Evolutionary conservation across 2,888 invertebrate genomes (phyloP).

Genomic region (Omphaloscelis lunosa): DNA sequence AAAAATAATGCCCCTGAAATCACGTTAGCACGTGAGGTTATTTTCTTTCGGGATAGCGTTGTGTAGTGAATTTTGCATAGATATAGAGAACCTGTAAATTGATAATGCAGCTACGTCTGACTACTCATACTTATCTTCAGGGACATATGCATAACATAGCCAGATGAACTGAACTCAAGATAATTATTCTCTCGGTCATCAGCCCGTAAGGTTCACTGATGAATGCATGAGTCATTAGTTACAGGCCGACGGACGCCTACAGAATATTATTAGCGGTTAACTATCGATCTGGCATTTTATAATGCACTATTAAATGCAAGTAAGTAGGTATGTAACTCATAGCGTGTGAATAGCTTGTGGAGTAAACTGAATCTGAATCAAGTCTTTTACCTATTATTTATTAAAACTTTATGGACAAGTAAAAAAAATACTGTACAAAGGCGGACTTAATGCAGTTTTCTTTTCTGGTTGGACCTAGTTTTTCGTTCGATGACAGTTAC

Average conservation of each 20-base stretch:
- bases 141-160: not conserved
- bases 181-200: conserved; percentile 19
- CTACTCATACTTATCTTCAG: not conserved
- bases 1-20: not conserved
- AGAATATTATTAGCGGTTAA: conserved; percentile 25
- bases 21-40: not conserved
- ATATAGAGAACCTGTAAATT: no score
- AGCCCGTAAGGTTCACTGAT: conserved; percentile 18
- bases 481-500: not conserved
- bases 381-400: no score
- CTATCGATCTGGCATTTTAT: conserved; percentile 23
- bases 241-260: conserved; percentile 8
- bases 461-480: not conserved
- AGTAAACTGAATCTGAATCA: not conserved
- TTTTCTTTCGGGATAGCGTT: not conserved
- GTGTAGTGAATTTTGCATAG: not conserved
- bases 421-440: no score
- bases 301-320: not conserved
- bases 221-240: conserved; percentile 42
- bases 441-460: no score
- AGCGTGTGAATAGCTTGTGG: not conserved
- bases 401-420: no score
- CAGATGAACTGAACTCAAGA: conserved; percentile 6
- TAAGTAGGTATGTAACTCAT: not conserved
- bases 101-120: not conserved